Evolutionary conservation across 2,113 vertebrate genomes (phyloP).

Genomic region (Suricata suricatta): DNA sequence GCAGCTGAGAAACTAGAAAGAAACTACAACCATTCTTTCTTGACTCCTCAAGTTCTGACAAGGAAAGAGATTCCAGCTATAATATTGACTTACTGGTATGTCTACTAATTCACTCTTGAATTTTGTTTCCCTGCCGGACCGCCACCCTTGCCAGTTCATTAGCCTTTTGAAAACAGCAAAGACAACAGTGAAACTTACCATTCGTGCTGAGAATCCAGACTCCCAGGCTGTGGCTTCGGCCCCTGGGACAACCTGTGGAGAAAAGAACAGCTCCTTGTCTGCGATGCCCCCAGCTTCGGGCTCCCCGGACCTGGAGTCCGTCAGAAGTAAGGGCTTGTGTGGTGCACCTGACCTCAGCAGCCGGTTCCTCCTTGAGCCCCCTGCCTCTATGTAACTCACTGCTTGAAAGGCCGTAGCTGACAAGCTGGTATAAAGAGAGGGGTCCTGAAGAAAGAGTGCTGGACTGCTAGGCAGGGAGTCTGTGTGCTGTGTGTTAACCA

Average conservation of each 20-base stretch:
- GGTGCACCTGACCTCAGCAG: too few species aligned
- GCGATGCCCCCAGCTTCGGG: constrained; percentile 31
- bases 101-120: constrained; percentile 18
- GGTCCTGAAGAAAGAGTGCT: neutral
- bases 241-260: constrained; percentile 54
- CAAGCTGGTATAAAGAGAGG: neutral
- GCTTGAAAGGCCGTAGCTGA: neutral
- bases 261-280: constrained; percentile 76
- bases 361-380: neutral
- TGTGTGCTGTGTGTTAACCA: neutral
- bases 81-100: neutral
- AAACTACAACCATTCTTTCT: neutral
- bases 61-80: neutral
- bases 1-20: neutral
- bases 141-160: constrained; percentile 85
- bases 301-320: constrained; percentile 85
- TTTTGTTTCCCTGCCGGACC: neutral
- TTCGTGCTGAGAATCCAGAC: constrained; percentile 82
- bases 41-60: neutral
- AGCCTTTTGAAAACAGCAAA: constrained; percentile 87
- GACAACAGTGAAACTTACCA: constrained; percentile 86
- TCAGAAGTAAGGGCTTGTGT: constrained; percentile 85
- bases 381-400: neutral
- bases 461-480: neutral
- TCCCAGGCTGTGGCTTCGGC: constrained; percentile 48